Evolutionary conservation across 2,797 vertebrate genomes (phyloP).

Genomic region (Bovichtus diacanthus): DNA sequence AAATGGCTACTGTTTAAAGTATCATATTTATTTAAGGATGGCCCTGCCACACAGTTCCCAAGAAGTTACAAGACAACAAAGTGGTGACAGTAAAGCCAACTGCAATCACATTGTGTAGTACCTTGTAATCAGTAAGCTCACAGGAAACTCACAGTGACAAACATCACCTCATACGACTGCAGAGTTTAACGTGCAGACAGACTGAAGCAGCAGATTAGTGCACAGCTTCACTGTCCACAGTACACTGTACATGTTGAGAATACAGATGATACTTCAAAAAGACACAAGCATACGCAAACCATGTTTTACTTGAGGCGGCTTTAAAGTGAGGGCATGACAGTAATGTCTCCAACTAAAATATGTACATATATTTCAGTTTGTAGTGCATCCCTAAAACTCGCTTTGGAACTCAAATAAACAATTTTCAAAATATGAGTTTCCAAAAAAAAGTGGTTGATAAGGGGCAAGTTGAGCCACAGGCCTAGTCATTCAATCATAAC

Average conservation of each 20-base stretch:
- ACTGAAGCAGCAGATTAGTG: background rate
- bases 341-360: too few relatives aligned
- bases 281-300: background rate
- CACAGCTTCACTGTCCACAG: background rate
- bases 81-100: background rate
- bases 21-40: background rate
- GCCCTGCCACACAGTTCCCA: background rate
- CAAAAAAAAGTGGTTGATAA: too few relatives aligned
- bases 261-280: background rate
- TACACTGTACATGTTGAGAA: background rate
- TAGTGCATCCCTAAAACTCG: too few relatives aligned
- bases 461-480: too few relatives aligned
- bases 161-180: background rate
- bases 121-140: background rate
- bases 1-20: background rate
- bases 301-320: too few relatives aligned
- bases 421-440: too few relatives aligned
- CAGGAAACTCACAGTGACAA: conserved; percentile 39
- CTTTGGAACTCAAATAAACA: too few relatives aligned
- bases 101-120: background rate
- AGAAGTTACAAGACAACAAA: background rate
- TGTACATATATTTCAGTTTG: too few relatives aligned
- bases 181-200: background rate
- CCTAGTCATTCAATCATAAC: too few relatives aligned
- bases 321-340: too few relatives aligned